Base-by-base conservation (phyloP, 2,113 vertebrate species). In the Mesembrinibis cayennensis region DNA sequence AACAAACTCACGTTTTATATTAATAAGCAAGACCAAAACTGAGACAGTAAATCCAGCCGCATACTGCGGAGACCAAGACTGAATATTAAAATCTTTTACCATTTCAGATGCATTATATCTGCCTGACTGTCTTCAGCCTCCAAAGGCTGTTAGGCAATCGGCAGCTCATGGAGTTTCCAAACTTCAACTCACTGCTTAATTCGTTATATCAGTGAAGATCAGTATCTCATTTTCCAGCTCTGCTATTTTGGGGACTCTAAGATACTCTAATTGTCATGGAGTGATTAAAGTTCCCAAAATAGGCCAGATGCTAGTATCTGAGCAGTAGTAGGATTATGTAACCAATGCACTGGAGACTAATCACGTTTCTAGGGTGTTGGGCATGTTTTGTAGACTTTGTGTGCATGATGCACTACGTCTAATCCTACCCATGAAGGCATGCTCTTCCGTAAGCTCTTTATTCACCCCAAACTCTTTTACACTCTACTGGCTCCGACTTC, bases 11-110 rank as follows among this genome's bases (percentile, higher is more conserved):
- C 23, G 10, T 61, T 72, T 63, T 77, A 34, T 29, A 17, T 25
- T 27, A 50, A 67, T 16, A 25, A 63, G 30, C 50, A 67, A 66
- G 89, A 36, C 4, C 36, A 47, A 53, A 87, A 0, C 27, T 19
- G 45, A 89, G 63, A 9, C 29, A 22, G 22, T 3, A 18, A 59
- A 63, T 6, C 15, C 83, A 67, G 61, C 66, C 58, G 56, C 47
- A 10, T 6, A 1, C 0, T 22, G 82, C 3, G 3, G 63, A 30
- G 65, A 5, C 16, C n/a, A 15, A 7, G 30, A 1, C 10, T 5
- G 34, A 34, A 3, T 2, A 10, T 3, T 20, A 3, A 32, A 38
- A 52, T 3, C 32, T 29, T 32, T 32, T 6, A 2, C 44, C 16
- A 3, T n/a, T 2, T 38, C 61, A 65, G 87, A 20, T 16, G 56